These are phyloP conservation scores for Eurytoma adleriae DNA, from an alignment of 2,888 invertebrate genomes.

Conservation along the genomic window DNA sequence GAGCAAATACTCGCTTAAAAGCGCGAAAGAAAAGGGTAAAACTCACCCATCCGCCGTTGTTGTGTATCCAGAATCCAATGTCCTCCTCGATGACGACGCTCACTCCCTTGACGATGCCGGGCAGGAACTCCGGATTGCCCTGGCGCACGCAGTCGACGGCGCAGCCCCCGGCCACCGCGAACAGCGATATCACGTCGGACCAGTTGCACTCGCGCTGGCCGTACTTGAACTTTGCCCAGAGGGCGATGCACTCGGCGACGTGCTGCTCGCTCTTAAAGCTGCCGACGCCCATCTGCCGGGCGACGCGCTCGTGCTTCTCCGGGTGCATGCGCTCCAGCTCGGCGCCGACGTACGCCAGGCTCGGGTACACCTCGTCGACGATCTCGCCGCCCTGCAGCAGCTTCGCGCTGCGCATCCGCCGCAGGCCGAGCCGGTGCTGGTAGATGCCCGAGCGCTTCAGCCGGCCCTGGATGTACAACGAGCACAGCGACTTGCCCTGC, in stretches of 20 bases:
- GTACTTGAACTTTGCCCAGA: constrained; percentile 77
- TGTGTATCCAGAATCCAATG: constrained; percentile 86
- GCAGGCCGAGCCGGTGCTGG: constrained; percentile 85
- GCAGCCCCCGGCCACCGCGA: constrained; percentile 88
- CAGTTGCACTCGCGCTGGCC: constrained; percentile 79
- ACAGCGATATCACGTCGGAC: constrained; percentile 87
- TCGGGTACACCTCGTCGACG: constrained; percentile 82
- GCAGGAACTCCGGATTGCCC: constrained; percentile 87
- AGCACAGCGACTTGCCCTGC: constrained; percentile 86
- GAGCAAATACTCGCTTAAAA: background rate
- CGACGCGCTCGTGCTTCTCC: constrained; percentile 84
- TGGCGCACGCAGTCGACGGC: constrained; percentile 88
- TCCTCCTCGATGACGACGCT: constrained; percentile 84
- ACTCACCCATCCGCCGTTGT: constrained; percentile 91
- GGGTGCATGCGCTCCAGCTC: constrained; percentile 89
- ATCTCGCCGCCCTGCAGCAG: constrained; percentile 77
- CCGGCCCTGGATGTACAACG: constrained; percentile 86
- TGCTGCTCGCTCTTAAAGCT: constrained; percentile 79
- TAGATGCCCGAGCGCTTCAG: constrained; percentile 86
- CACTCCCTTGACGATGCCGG: constrained; percentile 84
- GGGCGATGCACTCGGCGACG: constrained; percentile 80
- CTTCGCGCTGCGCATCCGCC: constrained; percentile 81
- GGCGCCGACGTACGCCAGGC: constrained; percentile 80
- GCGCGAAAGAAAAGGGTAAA: background rate
- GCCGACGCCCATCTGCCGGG: constrained; percentile 82